Percentiles rank a stretch among this genome's conserved stretches.
These are phyloP conservation scores for Lota lota DNA, from an alignment of 2,113 vertebrate genomes.

Conservation along the genomic window DNA sequence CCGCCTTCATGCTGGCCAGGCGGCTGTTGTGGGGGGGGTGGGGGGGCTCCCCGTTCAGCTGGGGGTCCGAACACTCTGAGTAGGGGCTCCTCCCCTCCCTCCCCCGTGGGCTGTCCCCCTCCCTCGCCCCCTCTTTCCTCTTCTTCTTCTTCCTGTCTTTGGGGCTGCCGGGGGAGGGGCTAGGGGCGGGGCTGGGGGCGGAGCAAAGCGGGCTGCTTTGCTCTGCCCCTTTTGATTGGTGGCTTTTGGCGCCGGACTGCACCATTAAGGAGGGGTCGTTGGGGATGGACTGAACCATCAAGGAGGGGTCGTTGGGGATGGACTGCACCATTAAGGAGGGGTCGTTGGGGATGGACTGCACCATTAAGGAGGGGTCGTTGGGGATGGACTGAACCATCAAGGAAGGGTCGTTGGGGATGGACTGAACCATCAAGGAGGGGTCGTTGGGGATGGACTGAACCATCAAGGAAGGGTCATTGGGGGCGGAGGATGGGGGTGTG, in stretches of 20 bases:
- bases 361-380: conserved; percentile 49
- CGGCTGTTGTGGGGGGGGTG: conserved; percentile 93
- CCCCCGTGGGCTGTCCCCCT: conserved; percentile 83
- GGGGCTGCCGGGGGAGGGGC: conserved; percentile 79
- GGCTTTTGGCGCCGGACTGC: conserved; percentile 88
- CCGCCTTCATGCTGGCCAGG: conserved; percentile 93
- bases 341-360: conserved; percentile 61
- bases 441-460: conserved; percentile 62
- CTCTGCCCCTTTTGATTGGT: conserved; percentile 89
- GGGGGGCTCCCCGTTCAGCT: conserved; percentile 65
- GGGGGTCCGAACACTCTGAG: conserved; percentile 77
- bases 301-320: conserved; percentile 66
- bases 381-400: conserved; percentile 58
- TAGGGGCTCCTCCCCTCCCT: conserved; percentile 89
- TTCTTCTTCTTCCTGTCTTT: conserved; percentile 99
- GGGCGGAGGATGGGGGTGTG: conserved; percentile 73
- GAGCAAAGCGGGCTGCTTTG: conserved; percentile 78
- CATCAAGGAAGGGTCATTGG: conserved; percentile 54
- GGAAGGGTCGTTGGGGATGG: conserved; percentile 66
- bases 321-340: conserved; percentile 54
- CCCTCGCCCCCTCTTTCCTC: conserved; percentile 86
- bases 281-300: conserved; percentile 62
- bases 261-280: conserved; percentile 82
- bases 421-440: conserved; percentile 52
- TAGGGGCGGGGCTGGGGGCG: conserved; percentile 80